Evolutionary conservation across 2,113 vertebrate genomes (phyloP).

Genomic region (Lutjanus erythropterus): DNA sequence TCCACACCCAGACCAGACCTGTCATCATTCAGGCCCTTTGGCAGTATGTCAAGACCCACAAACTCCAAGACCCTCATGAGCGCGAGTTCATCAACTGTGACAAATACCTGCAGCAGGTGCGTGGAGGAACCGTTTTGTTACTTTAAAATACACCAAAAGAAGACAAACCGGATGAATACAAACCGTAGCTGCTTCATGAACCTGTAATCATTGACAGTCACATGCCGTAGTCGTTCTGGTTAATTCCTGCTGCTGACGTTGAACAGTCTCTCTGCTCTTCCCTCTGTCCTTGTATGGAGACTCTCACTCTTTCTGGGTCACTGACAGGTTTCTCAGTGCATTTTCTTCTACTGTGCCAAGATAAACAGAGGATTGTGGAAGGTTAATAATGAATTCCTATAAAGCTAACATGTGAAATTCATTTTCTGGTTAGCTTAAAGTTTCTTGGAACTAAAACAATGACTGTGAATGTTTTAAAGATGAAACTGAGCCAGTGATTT

Average conservation of each 20-base stretch:
- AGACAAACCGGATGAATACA: neutral
- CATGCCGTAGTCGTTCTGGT: neutral
- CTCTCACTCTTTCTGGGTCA: slow-evolving; percentile 31
- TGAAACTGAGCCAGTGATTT: neutral
- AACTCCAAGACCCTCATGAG: slow-evolving; percentile 97
- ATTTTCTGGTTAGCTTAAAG: neutral
- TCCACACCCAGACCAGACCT: slow-evolving; percentile 97
- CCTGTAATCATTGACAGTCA: neutral
- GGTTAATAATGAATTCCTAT: slow-evolving; percentile 12
- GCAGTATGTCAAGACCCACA: slow-evolving; percentile 99
- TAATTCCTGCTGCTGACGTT: slow-evolving; percentile 20
- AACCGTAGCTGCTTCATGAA: neutral
- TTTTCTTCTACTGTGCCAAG: slow-evolving; percentile 16
- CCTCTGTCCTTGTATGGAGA: slow-evolving; percentile 66
- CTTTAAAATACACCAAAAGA: neutral
- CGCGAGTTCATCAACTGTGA: slow-evolving; percentile 99
- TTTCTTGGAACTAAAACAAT: neutral
- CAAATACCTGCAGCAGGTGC: slow-evolving; percentile 99
- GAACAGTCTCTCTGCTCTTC: slow-evolving; percentile 3
- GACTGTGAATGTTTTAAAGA: neutral
- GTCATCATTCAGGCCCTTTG: slow-evolving; percentile 99
- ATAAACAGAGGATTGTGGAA: slow-evolving; percentile 45
- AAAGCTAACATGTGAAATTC: neutral
- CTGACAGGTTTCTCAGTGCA: slow-evolving; percentile 10
- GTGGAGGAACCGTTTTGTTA: neutral